These are phyloP conservation scores for Andrena bucephala DNA, from an alignment of 2,888 invertebrate species.

Conservation along the genomic window DNA sequence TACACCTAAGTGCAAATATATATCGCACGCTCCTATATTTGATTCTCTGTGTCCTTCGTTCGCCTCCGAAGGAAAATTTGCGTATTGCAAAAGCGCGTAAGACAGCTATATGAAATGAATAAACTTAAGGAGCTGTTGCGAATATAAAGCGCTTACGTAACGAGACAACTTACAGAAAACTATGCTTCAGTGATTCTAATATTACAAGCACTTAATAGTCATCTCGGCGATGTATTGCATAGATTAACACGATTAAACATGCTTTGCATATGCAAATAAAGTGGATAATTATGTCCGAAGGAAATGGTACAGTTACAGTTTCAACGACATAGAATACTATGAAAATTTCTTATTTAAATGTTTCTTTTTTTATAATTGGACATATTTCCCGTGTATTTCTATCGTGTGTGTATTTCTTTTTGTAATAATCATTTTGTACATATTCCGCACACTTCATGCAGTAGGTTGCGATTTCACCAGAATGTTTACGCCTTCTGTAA, in stretches of 20 bases:
- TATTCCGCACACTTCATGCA: slow-evolving; percentile 18
- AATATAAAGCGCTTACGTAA: slow-evolving; percentile 44
- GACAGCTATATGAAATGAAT: not conserved
- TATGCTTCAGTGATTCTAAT: slow-evolving; percentile 37
- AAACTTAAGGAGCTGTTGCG: slow-evolving; percentile 2
- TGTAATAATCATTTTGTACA: slow-evolving; percentile 31
- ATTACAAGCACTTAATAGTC: slow-evolving; percentile 33
- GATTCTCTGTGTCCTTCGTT: too few relatives aligned
- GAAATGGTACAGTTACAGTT: slow-evolving; percentile 11
- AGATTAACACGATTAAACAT: slow-evolving; percentile 59
- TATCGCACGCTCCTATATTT: not conserved
- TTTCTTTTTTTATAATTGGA: not conserved
- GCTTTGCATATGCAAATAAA: slow-evolving; percentile 41
- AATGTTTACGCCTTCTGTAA: slow-evolving; percentile 13
- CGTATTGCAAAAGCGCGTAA: too few relatives aligned
- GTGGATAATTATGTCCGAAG: slow-evolving; percentile 25
- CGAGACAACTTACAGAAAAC: slow-evolving; percentile 29
- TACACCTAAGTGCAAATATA: not conserved
- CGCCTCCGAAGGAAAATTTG: too few relatives aligned
- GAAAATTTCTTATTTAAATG: not conserved
- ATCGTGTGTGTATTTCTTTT: slow-evolving; percentile 1
- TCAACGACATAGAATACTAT: slow-evolving; percentile 2
- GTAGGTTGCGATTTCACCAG: slow-evolving; percentile 19
- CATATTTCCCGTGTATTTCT: slow-evolving; percentile 4
- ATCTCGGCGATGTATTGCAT: slow-evolving; percentile 37